Conservation (phyloP, 2,797 vertebrate genomes). For the Sebastes taczanowskii region DNA sequence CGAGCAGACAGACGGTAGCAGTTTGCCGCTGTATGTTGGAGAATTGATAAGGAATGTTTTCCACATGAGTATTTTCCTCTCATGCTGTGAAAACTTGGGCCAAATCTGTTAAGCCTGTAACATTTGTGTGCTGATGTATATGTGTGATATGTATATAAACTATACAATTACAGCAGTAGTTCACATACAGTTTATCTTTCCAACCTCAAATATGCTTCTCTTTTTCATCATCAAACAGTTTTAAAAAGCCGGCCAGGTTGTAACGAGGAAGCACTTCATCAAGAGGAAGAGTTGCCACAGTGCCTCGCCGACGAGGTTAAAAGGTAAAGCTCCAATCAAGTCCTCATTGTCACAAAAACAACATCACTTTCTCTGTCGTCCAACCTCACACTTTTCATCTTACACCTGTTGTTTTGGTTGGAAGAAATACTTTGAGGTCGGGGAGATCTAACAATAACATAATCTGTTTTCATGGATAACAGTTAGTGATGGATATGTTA, state of each 20-base stretch:
- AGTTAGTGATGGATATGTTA: slow-evolving; percentile 40
- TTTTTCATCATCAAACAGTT: slow-evolving; percentile 2
- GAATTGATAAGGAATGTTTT: slow-evolving; percentile 79
- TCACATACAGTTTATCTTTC: slow-evolving; percentile 14
- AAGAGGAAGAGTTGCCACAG: slow-evolving; percentile 1
- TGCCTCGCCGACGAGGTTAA: slow-evolving; percentile 30
- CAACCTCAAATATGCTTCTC: neutral
- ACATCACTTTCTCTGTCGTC: neutral
- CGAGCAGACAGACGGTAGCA: slow-evolving; percentile 69
- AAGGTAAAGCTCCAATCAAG: slow-evolving; percentile 57
- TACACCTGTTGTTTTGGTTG: slow-evolving; percentile 76
- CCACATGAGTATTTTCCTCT: slow-evolving; percentile 73
- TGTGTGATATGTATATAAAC: neutral
- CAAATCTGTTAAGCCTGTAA: slow-evolving; percentile 61
- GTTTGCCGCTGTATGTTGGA: slow-evolving; percentile 47
- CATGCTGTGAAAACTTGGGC: slow-evolving; percentile 16
- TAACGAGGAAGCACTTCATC: slow-evolving; percentile 20
- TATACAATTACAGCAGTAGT: neutral
- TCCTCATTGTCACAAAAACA: slow-evolving; percentile 17
- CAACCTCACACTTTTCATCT: slow-evolving; percentile 47
- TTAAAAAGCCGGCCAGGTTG: slow-evolving; percentile 1
- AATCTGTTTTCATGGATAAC: slow-evolving; percentile 59
- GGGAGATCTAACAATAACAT: slow-evolving; percentile 42
- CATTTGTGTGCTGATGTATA: slow-evolving; percentile 17
- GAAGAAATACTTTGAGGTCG: slow-evolving; percentile 58